Base-by-base conservation (phyloP, 2,888 invertebrate species). In the Lapara coniferarum region DNA sequence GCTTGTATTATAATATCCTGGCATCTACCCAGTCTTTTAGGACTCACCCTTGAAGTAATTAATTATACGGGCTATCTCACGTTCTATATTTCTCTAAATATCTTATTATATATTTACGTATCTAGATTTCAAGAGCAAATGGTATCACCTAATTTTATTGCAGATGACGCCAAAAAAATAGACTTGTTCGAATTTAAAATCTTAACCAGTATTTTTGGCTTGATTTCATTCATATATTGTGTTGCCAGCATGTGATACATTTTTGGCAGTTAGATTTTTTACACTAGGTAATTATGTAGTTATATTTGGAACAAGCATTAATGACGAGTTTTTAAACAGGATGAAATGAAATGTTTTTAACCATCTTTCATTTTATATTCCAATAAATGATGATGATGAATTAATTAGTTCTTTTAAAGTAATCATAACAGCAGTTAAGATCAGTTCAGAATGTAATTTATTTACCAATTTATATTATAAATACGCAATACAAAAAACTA, bases 11-110 rank as follows among this genome's bases (percentile, higher is more conserved):
- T 5, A 10, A 12, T 63, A 19, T 49, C 49, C 63, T 63, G 63
- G 63, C 63, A 63, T 46, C 19, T 16, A 49, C 63, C 63, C 63
- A 63, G 46, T 63, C 49, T 63, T 46, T 49, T 63, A 49, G 19
- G 49, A 63, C 19, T 59, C 10, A 46, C 6, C 63, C 63, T 63
- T 63, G 49, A 49, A 19, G 13, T 63, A 46, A 63, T 63, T 63
- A 46, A 63, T 63, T 63, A 63, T 46, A 10, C 6, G 51, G 10
- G 13, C 49, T 13, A 19, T 46, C 13, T 13, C 46, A 10, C 13
- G 63, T 46, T 13, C 49, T 63, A 63, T 13, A 49, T 63, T 2
- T 13, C 46, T 19, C 5, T 19, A 46, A 19, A 49, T 55, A 55
- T 55, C 16, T 55, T 16, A 25, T 25, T 25, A 25, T 25, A 1